Percentiles rank a stretch among this genome's conserved stretches.
These are phyloP conservation scores for Odontamblyopus rebecca DNA, from an alignment of 2,797 vertebrate genomes.

Conservation along the genomic window DNA sequence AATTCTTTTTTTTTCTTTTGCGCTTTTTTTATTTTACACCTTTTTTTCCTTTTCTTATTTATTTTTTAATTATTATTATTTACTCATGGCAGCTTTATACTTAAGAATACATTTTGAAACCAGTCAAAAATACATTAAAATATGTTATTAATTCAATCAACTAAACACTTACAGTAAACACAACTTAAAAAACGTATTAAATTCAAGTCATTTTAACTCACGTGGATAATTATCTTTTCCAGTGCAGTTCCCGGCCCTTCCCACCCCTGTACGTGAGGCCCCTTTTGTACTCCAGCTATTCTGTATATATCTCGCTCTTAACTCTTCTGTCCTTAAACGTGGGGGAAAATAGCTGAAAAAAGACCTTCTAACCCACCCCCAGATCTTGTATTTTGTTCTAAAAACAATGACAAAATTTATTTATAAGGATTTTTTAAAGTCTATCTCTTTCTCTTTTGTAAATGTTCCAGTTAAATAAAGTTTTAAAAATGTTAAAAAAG, in stretches of 20 bases:
- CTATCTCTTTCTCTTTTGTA: constrained; percentile 81
- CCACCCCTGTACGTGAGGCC: constrained; percentile 61
- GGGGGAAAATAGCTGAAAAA: constrained; percentile 17
- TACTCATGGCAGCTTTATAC: too few relatives aligned
- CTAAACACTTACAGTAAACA: neutral
- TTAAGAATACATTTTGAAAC: too few relatives aligned
- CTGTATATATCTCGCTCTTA: constrained; percentile 78
- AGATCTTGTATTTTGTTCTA: constrained; percentile 85
- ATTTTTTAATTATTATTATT: too few relatives aligned
- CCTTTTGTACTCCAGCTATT: constrained; percentile 85
- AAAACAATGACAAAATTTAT: constrained; percentile 78
- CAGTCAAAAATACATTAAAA: too few relatives aligned
- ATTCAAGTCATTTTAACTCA: neutral
- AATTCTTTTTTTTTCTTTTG: too few relatives aligned
- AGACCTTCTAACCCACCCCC: constrained; percentile 63
- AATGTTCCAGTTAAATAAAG: constrained; percentile 80
- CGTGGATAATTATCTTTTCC: neutral
- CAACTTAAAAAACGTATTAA: neutral
- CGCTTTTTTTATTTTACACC: too few relatives aligned
- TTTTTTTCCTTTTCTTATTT: too few relatives aligned
- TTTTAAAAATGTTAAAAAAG: constrained; percentile 76
- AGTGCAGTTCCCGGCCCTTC: constrained; percentile 10
- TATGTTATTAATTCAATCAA: too few relatives aligned
- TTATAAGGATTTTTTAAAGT: constrained; percentile 82
- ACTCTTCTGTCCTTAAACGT: constrained; percentile 44